Evolutionary conservation across 1,140 invertebrate species (phyloP), one percentile per base, ranked within the genome.

Genomic region (Bombus terrestris): DNA sequence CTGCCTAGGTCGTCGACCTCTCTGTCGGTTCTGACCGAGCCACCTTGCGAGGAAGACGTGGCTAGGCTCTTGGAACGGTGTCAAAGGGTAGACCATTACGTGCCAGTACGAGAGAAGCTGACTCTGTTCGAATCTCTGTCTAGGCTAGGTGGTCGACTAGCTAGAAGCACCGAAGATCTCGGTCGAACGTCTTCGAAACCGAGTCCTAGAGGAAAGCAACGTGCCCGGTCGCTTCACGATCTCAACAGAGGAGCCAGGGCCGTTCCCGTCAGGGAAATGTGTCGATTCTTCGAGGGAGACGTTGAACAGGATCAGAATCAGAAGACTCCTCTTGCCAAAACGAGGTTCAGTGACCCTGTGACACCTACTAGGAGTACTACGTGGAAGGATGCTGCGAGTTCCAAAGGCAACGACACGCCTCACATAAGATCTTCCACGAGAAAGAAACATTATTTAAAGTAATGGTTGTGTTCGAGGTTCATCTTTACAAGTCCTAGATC

Each of bases 81-180:
- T 83, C 96, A 96, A 89, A 96, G 96, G 90, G 94, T 95, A 8
- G 96, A 96, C 72, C 96, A 94, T 71, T 96, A 96, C 89, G 96
- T 96, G 10, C 96, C 96, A 0, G 96, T 97, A 1, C 95, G 95
- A 79, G 96, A 96, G 85, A 96, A 96, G 88, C 92, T 96, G 3
- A 95, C 96, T 1, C 92, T 97, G 12, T 97, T 97, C 86, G 96
- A 97, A 86, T 96, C 96, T 0, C 90, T 96, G 28, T 96, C 96
- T 37, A 93, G 94, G 82, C 90, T 96, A 76, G 95, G 95, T 8
- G 94, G 96, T 18, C 94, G 96, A 37, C 90, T 96, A 12, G 95
- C 95, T 2, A 92, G 94, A 35, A 95, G 95, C 59, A 96, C 95
- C 68, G 95, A 95, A 73, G 95, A 96, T 85, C 93, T 96, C 8